A percentile compares a stretch with the other conserved stretches of the same genome.
Conservation (phyloP, 2,888 invertebrate genomes). For the Acanthopleura granulata region DNA sequence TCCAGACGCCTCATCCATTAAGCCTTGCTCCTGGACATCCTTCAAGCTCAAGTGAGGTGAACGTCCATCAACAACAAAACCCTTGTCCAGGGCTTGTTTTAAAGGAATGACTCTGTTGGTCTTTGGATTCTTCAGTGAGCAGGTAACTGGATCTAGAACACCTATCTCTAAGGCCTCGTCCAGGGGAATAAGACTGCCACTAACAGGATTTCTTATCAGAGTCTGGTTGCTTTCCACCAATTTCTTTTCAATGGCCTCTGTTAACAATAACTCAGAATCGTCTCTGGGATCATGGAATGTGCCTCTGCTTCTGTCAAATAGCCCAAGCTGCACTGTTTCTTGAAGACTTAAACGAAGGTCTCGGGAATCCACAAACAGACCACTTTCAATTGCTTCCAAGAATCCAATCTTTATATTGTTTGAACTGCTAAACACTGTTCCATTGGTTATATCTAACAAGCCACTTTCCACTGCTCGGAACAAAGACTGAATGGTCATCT, state of each 20-base stretch:
- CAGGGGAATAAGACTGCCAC: slow-evolving; percentile 83
- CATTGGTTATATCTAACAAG: slow-evolving; percentile 7
- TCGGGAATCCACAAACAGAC: slow-evolving; percentile 70
- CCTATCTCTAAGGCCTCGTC: slow-evolving; percentile 85
- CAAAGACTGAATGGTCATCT: slow-evolving; percentile 13
- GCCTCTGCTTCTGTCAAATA: slow-evolving; percentile 41
- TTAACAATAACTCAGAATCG: slow-evolving; percentile 71
- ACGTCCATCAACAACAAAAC: slow-evolving; percentile 71
- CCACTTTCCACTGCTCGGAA: slow-evolving; percentile 8
- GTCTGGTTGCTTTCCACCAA: slow-evolving; percentile 41
- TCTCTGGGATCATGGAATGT: slow-evolving; percentile 41
- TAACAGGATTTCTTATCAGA: slow-evolving; percentile 78
- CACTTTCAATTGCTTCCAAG: slow-evolving; percentile 82
- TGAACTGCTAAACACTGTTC: slow-evolving; percentile 12
- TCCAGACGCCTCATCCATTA: slow-evolving; percentile 73
- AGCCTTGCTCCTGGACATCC: slow-evolving; percentile 51
- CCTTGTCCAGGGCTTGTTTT: slow-evolving; percentile 83
- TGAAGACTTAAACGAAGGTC: slow-evolving; percentile 3
- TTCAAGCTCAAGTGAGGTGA: slow-evolving; percentile 35
- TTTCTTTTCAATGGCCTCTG: slow-evolving; percentile 66
- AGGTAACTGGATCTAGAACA: slow-evolving; percentile 77
- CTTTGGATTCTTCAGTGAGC: slow-evolving; percentile 41
- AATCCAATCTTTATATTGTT: slow-evolving; percentile 74
- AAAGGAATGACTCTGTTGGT: slow-evolving; percentile 79
- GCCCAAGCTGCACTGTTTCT: slow-evolving; percentile 26